phyloP scores from a whole-genome alignment of 2,888 invertebrate species.

The Neoascia interrupta region DNA sequence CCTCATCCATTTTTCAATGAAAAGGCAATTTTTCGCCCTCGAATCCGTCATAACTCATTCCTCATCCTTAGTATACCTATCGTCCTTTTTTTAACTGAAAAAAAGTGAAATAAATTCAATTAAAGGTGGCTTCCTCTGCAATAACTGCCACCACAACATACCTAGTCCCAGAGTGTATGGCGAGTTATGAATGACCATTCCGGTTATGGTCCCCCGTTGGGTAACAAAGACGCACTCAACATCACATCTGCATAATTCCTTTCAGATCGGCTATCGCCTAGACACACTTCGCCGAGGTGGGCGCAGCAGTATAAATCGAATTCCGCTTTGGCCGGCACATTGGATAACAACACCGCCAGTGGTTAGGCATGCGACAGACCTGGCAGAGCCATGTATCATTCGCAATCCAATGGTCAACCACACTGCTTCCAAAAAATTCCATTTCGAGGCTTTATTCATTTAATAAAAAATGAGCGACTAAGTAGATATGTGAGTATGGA shows the following conservation, averaged over 20 bases:
- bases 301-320: constrained; percentile 49
- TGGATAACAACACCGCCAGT: constrained; percentile 15
- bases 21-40: too few relatives aligned
- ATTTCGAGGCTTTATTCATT: constrained; percentile 58
- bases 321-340: constrained; percentile 33
- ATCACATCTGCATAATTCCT: constrained; percentile 61
- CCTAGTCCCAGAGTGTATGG: too few relatives aligned
- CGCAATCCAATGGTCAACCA: constrained; percentile 69
- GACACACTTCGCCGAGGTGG: constrained; percentile 40
- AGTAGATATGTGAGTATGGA: constrained; percentile 13
- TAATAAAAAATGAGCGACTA: constrained; percentile 49
- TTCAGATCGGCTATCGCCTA: constrained; percentile 52
- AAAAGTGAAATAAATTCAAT: constrained; percentile 60
- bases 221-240: constrained; percentile 44
- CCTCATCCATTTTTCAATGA: too few relatives aligned
- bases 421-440: constrained; percentile 54
- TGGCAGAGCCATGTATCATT: constrained; percentile 63
- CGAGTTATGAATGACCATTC: constrained; percentile 38
- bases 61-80: too few relatives aligned
- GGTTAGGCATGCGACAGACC: constrained; percentile 58
- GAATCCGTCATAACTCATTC: too few relatives aligned
- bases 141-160: constrained; percentile 3
- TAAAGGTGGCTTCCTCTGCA: constrained; percentile 18
- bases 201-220: not conserved
- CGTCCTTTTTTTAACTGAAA: constrained; percentile 2